These are phyloP conservation scores for Enteromius radiatus DNA, from an alignment of 2,797 vertebrate genomes.

Conservation along the genomic window DNA sequence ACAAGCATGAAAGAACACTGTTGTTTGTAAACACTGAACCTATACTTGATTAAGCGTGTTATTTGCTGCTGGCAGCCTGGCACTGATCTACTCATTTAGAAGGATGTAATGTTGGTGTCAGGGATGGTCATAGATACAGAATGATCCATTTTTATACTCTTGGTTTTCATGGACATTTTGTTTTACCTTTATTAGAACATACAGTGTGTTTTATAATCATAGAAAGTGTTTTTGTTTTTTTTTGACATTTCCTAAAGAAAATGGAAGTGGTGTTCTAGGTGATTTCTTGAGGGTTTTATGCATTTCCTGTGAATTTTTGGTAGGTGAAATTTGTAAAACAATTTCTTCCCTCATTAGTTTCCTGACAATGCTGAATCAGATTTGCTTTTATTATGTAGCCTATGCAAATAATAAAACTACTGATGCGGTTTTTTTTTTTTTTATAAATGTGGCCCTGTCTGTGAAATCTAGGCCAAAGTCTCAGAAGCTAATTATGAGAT, in stretches of 20 bases:
- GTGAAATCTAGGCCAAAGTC: too few species aligned
- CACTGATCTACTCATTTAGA: conserved; percentile 1
- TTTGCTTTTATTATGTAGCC: neutral
- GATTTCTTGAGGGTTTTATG: neutral
- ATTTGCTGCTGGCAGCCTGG: neutral
- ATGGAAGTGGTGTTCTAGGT: neutral
- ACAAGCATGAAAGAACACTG: neutral
- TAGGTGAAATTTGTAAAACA: neutral
- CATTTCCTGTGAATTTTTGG: neutral
- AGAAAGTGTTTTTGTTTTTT: too few species aligned
- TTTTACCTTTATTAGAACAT: neutral
- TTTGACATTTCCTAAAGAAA: neutral
- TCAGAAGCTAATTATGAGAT: neutral
- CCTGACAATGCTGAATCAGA: neutral
- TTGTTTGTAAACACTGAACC: conserved; percentile 19
- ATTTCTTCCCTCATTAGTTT: neutral
- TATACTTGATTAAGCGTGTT: neutral
- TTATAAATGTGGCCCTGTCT: too few species aligned
- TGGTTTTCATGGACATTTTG: neutral
- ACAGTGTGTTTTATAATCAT: neutral
- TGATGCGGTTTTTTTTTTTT: too few species aligned
- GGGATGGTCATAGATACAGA: neutral
- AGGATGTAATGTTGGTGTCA: neutral
- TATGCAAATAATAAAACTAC: neutral
- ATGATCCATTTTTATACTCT: neutral